Base-by-base conservation (phyloP, 2,888 invertebrate genomes). In the Cryptus armator region DNA sequence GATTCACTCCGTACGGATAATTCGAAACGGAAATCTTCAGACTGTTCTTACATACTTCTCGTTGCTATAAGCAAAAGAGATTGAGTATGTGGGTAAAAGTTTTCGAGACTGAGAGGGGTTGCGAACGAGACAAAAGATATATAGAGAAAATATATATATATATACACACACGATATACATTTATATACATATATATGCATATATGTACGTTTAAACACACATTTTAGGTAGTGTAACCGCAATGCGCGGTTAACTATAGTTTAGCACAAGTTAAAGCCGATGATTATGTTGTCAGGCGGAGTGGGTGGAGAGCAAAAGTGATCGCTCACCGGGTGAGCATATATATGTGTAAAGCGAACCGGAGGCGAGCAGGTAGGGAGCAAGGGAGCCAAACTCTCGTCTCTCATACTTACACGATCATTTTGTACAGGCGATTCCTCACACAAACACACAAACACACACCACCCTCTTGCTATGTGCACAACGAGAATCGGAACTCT, bases 201-300 rank as follows among this genome's bases (percentile, higher is more conserved):
- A 77, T 79, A 88, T 76, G 86, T 83, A 84, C 81, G 90, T 91
- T 82, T 91, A 91, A 92, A 91, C 90, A 92, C 91, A 92, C 92
- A 92, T 91, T 92, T 93, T 92, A 92, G 92, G 91, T 90, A 90
- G 89, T 90, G 90, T 89, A 89, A 90, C 90, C 91, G 90, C 91
- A 91, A 91, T 92, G 91, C 90, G 89, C 91, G 92, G 90, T 92
- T 92, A 92, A 92, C 92, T 92, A 92, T 92, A 91, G 92, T 91
- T 91, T 91, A 92, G 92, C 91, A 90, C 89, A 89, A 91, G 92
- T 92, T 92, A 92, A 93, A 93, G 93, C 87, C 92, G 90, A 93
- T 92, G 93, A 93, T 93, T 93, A 93, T 93, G 93, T 93, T 93
- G 93, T 93, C 93, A 93, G 91, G 89, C 86, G 75, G 84, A 87